Evolutionary conservation across 2,888 invertebrate species (phyloP).

Genomic region (Drosophila mercatorum): DNA sequence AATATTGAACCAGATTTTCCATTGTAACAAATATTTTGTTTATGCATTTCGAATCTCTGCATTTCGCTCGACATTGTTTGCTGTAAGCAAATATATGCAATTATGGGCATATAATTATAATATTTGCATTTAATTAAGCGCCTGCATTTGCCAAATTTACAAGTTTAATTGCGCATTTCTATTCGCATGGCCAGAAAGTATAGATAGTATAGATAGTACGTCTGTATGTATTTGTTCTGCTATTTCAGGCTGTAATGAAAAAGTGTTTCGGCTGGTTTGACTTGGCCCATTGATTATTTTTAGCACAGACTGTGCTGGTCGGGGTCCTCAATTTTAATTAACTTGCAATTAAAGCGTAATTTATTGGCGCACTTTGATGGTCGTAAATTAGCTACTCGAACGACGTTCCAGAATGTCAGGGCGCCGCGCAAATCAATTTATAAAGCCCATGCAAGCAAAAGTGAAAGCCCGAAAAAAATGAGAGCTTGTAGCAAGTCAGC

Average conservation of each 20-base stretch:
- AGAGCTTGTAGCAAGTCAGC: slow-evolving; percentile 39
- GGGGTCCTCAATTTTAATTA: slow-evolving; percentile 66
- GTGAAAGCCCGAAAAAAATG: slow-evolving; percentile 17
- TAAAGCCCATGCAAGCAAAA: slow-evolving; percentile 20
- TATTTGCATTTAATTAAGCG: slow-evolving; percentile 15
- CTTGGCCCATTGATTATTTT: slow-evolving; percentile 18
- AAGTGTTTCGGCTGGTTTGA: slow-evolving; percentile 13
- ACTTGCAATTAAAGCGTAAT: slow-evolving; percentile 73
- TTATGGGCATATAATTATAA: not conserved
- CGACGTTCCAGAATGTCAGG: slow-evolving; percentile 50
- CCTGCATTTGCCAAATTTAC: slow-evolving; percentile 23
- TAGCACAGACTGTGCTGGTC: slow-evolving; percentile 12
- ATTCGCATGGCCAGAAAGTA: not conserved
- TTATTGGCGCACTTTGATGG: slow-evolving; percentile 73
- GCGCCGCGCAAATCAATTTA: slow-evolving; percentile 65
- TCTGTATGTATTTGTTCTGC: not conserved
- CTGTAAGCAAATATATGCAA: not conserved
- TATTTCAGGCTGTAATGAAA: slow-evolving; percentile 16
- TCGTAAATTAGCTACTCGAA: slow-evolving; percentile 64
- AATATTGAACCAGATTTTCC: not conserved
- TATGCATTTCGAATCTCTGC: not conserved
- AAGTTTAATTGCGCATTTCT: slow-evolving; percentile 19
- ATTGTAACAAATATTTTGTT: not conserved
- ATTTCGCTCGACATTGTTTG: not conserved
- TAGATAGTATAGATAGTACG: not conserved